Evolutionary conservation across 2,797 vertebrate genomes (phyloP).

Genomic region (Urophycis tenuis): DNA sequence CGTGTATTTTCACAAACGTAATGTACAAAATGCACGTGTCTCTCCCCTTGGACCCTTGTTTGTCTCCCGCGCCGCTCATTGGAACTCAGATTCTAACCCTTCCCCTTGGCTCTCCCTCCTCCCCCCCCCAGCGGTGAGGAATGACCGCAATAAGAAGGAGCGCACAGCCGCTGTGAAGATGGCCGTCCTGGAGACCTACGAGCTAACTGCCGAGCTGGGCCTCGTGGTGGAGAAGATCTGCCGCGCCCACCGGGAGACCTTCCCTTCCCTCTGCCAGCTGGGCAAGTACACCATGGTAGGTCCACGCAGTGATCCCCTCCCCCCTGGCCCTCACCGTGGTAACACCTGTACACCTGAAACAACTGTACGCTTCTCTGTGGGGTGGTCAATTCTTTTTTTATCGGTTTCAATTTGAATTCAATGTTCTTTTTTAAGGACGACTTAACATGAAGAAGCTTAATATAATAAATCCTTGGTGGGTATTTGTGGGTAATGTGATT

Average conservation of each 20-base stretch:
- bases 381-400: no score
- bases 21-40: neutral
- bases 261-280: conserved; percentile 90
- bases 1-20: neutral
- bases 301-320: conserved; percentile 15
- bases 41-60: neutral
- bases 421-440: neutral
- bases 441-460: neutral
- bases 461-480: neutral
- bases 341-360: neutral
- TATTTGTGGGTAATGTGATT: neutral
- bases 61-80: neutral
- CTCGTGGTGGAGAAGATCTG: conserved; percentile 91
- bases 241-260: conserved; percentile 90
- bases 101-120: neutral
- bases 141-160: conserved; percentile 83
- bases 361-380: neutral
- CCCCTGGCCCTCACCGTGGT: neutral
- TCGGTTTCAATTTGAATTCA: neutral
- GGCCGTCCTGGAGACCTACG: conserved; percentile 84
- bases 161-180: conserved; percentile 77
- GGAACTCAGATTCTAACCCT: neutral
- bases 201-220: conserved; percentile 88
- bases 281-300: conserved; percentile 95
- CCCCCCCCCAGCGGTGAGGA: conserved; percentile 82